Evolutionary conservation across 2,797 vertebrate genomes (phyloP).

Genomic region (Neosilurus hyrtlii): DNA sequence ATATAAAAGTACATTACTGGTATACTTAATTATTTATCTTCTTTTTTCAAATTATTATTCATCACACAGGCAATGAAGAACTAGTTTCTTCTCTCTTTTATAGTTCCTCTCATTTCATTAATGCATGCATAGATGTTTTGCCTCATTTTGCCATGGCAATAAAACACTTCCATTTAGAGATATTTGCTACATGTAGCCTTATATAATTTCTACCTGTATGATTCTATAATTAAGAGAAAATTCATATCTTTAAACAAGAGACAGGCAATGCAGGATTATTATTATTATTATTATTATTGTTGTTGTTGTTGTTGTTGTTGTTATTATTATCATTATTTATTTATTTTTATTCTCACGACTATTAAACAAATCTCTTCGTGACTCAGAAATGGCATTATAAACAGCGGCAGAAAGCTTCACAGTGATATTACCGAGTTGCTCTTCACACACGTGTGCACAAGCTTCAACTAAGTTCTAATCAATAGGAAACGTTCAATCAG

Average conservation of each 20-base stretch:
- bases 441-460: neutral
- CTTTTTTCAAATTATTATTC: neutral
- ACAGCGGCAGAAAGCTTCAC: neutral
- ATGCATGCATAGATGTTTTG: neutral
- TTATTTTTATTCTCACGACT: neutral
- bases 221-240: neutral
- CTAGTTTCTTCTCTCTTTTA: neutral
- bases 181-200: neutral
- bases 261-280: neutral
- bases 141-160: neutral
- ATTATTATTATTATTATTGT: too few relatives aligned
- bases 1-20: neutral
- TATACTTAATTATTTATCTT: neutral
- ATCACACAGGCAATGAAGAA: neutral
- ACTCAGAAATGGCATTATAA: neutral
- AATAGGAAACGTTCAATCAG: neutral
- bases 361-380: too few relatives aligned
- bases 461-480: slow-evolving; percentile 26
- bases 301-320: too few relatives aligned
- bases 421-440: neutral
- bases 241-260: neutral
- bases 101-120: neutral
- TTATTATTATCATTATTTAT: too few relatives aligned
- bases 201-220: neutral
- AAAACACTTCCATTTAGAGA: neutral